A percentile compares a stretch with the other conserved stretches of the same genome.
Conservation (phyloP, 2,113 vertebrate genomes). For the Oreotrochilus melanogaster region DNA sequence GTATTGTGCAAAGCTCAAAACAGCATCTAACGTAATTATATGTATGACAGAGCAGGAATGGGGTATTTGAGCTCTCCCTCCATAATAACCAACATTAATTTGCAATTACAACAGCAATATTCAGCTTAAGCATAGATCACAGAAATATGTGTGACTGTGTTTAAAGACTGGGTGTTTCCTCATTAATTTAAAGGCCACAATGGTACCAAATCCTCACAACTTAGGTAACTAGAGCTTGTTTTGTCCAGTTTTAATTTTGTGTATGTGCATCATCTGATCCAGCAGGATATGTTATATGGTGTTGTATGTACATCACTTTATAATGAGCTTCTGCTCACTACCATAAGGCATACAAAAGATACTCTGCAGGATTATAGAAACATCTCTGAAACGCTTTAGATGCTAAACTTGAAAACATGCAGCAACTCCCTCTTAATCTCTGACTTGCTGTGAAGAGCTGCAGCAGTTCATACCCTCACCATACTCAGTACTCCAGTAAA, state of each 20-base stretch:
- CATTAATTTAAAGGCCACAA: not conserved
- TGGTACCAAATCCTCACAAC: not conserved
- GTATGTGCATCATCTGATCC: not conserved
- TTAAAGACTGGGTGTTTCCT: not conserved
- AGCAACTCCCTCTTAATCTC: not conserved
- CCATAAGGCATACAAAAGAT: not conserved
- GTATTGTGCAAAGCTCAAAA: not conserved
- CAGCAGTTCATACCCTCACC: not conserved
- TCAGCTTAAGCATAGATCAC: not conserved
- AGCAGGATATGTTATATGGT: not conserved
- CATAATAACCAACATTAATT: constrained; percentile 36
- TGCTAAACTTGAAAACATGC: not conserved
- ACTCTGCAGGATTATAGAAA: not conserved
- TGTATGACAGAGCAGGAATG: not conserved
- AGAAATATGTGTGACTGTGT: not conserved
- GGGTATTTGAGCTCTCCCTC: constrained; percentile 3
- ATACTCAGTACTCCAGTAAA: not conserved
- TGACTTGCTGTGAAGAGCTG: not conserved
- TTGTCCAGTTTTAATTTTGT: not conserved
- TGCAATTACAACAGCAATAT: not conserved
- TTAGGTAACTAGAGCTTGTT: not conserved
- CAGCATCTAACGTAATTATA: constrained; percentile 21
- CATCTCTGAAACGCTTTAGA: not conserved
- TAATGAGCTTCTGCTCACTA: not conserved
- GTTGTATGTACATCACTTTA: not conserved